Base-by-base conservation (phyloP, 2,797 vertebrate species). In the Corythornis leucogaster region DNA sequence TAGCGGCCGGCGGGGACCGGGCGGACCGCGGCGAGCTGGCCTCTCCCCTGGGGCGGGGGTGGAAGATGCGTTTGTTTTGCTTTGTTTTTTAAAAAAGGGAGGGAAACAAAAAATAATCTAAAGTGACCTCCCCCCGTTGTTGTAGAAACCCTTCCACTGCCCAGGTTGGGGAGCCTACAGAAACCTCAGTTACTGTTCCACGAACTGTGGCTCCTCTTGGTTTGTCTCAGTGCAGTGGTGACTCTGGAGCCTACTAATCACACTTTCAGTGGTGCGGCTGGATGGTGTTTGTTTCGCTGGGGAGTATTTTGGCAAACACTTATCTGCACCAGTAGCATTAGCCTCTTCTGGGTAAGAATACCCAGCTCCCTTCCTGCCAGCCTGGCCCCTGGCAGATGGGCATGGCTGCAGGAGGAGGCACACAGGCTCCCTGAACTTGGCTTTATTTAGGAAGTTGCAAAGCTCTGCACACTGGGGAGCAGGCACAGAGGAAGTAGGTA, bases 1-100 rank as follows among this genome's bases (percentile, higher is more conserved):
- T 96, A 95, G 96, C 79, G 97, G 96, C 85, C 50, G 91, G 43
- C 45, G 58, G 79, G 81, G 70, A 50, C 74, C 50, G 63, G 73
- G 88, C 46, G 48, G 70, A 30, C 43, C 28, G 45, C 24, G 61
- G n/a, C 8, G 31, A 46, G 42, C 31, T 5, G 79, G 57, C 26
- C 22, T 9, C 18, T 38, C 38, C 38, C 38, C 28, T 16, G 63
- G 11, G 25, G 33, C 11, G 15, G 18, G 38, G 26, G 45, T 13
- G 30, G 18, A 28, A 15, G 17, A 20, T 9, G 31, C 15, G 2
- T 10, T 30, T 14, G 43, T 21, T 38, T 38, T 38, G 38, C 38
- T 38, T 46, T 12, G 18, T 46, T 46, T 46, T 46, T 46, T 11
- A 22, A 11, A 46, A 46, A 12, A 11, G 46, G 46, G 22, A 12